phyloP scores from a whole-genome alignment of 2,113 vertebrate species.

The Ascaphus truei region DNA sequence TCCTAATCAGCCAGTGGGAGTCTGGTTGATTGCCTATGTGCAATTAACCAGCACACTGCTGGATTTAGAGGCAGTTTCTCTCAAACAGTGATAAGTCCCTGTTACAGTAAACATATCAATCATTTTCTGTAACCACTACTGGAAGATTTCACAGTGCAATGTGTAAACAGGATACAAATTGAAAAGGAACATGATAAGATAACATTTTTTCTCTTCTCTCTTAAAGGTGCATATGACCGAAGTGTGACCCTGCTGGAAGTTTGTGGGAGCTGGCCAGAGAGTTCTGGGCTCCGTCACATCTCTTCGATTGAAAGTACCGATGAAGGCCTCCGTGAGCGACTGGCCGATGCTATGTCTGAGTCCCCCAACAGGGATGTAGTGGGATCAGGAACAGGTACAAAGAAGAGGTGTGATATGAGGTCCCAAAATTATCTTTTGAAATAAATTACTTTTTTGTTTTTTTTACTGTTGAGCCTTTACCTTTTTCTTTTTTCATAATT shows the following conservation, averaged over 20 bases:
- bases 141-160: too few relatives aligned
- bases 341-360: conserved; percentile 95
- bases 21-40: too few relatives aligned
- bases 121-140: too few relatives aligned
- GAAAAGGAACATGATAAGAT: background rate
- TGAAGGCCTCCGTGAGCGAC: conserved; percentile 88
- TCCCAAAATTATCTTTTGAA: conserved; percentile 56
- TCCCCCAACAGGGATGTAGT: conserved; percentile 89
- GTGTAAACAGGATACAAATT: too few relatives aligned
- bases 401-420: conserved; percentile 62
- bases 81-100: too few relatives aligned
- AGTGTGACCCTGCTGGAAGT: conserved; percentile 94
- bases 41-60: too few relatives aligned
- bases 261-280: conserved; percentile 96
- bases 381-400: conserved; percentile 91
- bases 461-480: too few relatives aligned
- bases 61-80: too few relatives aligned
- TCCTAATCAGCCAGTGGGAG: too few relatives aligned
- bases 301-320: conserved; percentile 84
- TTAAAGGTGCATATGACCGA: conserved; percentile 83
- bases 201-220: background rate
- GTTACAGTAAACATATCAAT: too few relatives aligned
- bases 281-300: conserved; percentile 86
- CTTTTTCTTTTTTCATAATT: too few relatives aligned
- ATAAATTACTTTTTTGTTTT: too few relatives aligned